Evolutionary conservation across 1,140 invertebrate species (phyloP), one percentile per base, ranked within the genome.

Genomic region (Leptinotarsa undecemlineata): DNA sequence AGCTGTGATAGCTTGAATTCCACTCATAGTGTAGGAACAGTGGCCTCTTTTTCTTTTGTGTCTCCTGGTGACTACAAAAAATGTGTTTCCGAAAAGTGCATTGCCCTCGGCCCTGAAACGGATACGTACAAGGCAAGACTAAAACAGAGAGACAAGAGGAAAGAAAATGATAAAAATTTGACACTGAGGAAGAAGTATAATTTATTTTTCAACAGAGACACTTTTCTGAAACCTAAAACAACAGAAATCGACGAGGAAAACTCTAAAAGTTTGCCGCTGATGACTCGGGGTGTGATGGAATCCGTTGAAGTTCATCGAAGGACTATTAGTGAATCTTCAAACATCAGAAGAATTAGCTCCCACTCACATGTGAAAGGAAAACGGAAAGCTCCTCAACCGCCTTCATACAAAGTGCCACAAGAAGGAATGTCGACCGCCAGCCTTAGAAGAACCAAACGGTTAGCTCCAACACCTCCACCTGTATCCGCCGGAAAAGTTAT

Each of bases 311-410:
- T 84, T 20, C 81, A 82, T 67, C 74, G 61, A 74, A 84, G 88
- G 75, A 88, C 88, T 13, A 84, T 87, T 3, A 90, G 90, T 82
- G 89, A 90, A 81, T 87, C 84, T 42, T 86, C 82, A 61, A 88
- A 85, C 82, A 86, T 81, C 79, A 87, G 79, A 67, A 84, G 78
- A 82, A 84, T 81, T 71, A 85, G 83, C 74, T 87, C 80, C 62
- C 88, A 84, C 81, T 86, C 82, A 4, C 91, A 93, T 83, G 92
- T 93, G 1, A 92, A 91, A 76, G 92, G 92, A 15, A 94, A 94
- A 80, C 85, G 92, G 51, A 89, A 88, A 80, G 92, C 92, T 3
- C 92, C 92, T 1, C 88, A 88, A 76, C 92, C 93, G 14, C 93
- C 92, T 3, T 69, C 79, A 71, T 72, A 19, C 76, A 81, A 69